phyloP scores from a whole-genome alignment of 2,797 vertebrate species.

The Siniperca undulata region DNA sequence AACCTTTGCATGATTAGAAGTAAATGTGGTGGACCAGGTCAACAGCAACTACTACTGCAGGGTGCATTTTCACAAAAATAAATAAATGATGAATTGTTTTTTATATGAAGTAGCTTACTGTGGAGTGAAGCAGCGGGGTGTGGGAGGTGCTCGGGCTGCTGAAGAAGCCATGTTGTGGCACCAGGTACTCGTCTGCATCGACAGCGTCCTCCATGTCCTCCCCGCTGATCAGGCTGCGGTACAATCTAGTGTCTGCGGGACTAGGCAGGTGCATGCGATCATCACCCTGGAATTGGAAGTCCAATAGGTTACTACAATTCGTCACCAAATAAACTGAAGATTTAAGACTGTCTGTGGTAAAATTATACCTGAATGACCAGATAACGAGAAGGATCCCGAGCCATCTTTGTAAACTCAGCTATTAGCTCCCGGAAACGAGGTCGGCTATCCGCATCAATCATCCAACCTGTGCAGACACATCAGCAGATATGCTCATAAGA shows the following conservation, averaged over 20 bases:
- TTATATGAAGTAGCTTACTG: constrained; percentile 79
- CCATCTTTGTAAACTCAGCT: constrained; percentile 97
- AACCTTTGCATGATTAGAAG: background rate
- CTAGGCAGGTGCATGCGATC: constrained; percentile 95
- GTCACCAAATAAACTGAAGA: background rate
- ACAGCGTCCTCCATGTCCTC: constrained; percentile 94
- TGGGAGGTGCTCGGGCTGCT: constrained; percentile 93
- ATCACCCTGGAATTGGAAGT: constrained; percentile 87
- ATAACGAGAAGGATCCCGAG: constrained; percentile 96
- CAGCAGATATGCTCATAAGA: constrained; percentile 19
- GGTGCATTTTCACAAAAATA: background rate
- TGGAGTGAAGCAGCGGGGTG: constrained; percentile 91
- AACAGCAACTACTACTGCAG: background rate
- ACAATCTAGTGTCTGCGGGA: constrained; percentile 91
- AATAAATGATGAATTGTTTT: too few relatives aligned
- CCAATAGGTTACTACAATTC: background rate
- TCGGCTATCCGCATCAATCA: constrained; percentile 98
- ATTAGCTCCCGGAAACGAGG: constrained; percentile 96
- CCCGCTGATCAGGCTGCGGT: constrained; percentile 91
- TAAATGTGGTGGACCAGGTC: background rate
- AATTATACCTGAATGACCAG: constrained; percentile 95
- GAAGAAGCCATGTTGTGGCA: constrained; percentile 96
- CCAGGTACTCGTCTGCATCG: constrained; percentile 95
- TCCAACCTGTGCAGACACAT: constrained; percentile 90
- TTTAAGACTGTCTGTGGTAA: background rate